Conservation (phyloP, 1,140 invertebrate genomes). For the Gyrodactylus bullatarudis region DNA sequence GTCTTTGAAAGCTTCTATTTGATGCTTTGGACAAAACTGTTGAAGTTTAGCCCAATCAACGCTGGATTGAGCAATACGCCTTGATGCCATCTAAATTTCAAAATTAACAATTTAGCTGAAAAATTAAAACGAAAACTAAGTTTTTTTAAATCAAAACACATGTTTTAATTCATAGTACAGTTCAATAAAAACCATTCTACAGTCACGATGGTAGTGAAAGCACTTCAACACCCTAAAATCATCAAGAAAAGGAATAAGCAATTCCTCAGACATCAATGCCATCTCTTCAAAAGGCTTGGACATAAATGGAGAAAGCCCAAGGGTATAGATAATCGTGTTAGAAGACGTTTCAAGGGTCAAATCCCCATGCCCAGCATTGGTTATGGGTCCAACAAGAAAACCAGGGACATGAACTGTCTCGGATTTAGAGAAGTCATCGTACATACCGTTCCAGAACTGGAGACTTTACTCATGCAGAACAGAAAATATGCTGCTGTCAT, state of each 20-base stretch:
- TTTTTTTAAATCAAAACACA: neutral
- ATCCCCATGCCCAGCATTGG: slow-evolving; percentile 94
- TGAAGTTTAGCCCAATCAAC: neutral
- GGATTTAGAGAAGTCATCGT: slow-evolving; percentile 71
- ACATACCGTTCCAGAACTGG: slow-evolving; percentile 58
- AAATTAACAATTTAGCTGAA: no score
- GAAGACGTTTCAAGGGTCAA: slow-evolving; percentile 88
- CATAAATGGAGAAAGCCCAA: slow-evolving; percentile 61
- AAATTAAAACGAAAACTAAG: neutral
- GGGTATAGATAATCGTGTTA: slow-evolving; percentile 97
- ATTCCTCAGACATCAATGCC: slow-evolving; percentile 42
- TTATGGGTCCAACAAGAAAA: slow-evolving; percentile 74
- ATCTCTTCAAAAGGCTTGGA: slow-evolving; percentile 4
- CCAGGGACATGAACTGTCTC: slow-evolving; percentile 73
- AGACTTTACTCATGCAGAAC: slow-evolving; percentile 95
- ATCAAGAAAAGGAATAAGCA: slow-evolving; percentile 81
- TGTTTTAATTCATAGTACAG: neutral
- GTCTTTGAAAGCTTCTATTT: neutral
- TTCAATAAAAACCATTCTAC: neutral
- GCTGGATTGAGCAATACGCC: neutral
- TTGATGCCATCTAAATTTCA: neutral
- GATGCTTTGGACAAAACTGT: neutral
- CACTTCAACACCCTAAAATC: slow-evolving; percentile 42
- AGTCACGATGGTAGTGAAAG: slow-evolving; percentile 9
- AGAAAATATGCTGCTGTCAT: slow-evolving; percentile 83